Base-by-base conservation (phyloP, 2,888 invertebrate genomes). In the Unio delphinus region DNA sequence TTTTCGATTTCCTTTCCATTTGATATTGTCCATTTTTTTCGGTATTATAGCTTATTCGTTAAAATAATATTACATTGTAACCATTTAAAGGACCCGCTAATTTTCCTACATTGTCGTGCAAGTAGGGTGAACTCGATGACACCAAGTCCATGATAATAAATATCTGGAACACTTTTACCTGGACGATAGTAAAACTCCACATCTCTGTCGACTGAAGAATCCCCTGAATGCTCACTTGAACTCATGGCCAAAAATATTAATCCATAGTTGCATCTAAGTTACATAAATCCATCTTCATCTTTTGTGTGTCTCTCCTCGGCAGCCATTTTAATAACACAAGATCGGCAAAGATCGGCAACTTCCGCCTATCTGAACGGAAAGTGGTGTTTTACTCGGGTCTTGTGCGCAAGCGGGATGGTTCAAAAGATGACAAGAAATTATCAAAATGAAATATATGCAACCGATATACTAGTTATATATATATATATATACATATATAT, bases 151-250 rank as follows among this genome's bases (percentile, higher is more conserved):
- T 18, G 28, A 4, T 30, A 61, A 61, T 28, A 30, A 61, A 61
- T 23, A 20, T 23, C 26, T 26, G 6, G 26, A 18, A 34, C 61
- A 45, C 65, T 30, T 64, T 73, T 79, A 85, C 85, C 86, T 83
- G 86, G 84, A 61, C 85, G 78, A 70, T 82, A 85, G 72, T 80
- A 86, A 73, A 80, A 83, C 67, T 85, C 86, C 80, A 85, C 84
- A 77, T 86, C 86, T 74, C 83, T 81, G 70, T 86, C 86, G 72
- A 80, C 81, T 68, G 82, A 80, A 69, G 81, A 79, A 76, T 86
- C 86, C 70, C 81, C 82, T 64, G 80, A 78, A 74, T 82, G 79
- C 65, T 86, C 86, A 64, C 84, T 80, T 55, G 81, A 82, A 81
- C 81, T 86, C 86, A 86, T 86, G 57, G 68, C 80, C 79, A 71